Evolutionary conservation across 2,797 vertebrate genomes (phyloP).

Genomic region (Varecia variegata): DNA sequence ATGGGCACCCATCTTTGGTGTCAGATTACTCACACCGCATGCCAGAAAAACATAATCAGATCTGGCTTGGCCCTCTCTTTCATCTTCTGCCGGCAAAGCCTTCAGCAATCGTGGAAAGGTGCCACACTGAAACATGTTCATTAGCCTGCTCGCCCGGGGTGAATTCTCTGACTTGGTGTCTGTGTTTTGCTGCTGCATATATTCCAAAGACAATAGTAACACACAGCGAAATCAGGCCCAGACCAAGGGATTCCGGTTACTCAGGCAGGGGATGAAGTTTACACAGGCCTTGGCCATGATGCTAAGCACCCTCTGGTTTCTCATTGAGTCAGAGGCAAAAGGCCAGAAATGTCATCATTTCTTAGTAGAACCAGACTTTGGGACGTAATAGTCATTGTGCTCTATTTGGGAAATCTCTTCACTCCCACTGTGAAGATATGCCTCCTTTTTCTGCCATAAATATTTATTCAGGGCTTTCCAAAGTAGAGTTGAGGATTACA

Average conservation of each 20-base stretch:
- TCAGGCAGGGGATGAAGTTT: background rate
- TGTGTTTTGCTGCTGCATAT: background rate
- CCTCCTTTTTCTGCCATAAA: background rate
- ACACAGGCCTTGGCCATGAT: background rate
- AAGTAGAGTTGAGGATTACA: conserved; percentile 22
- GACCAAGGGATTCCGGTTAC: background rate
- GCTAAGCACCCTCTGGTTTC: background rate
- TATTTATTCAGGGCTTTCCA: conserved; percentile 62
- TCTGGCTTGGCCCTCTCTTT: conserved; percentile 21
- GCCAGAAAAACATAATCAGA: conserved; percentile 38
- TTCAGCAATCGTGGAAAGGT: conserved; percentile 17
- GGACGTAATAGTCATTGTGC: background rate
- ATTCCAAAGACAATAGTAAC: background rate
- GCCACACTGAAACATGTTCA: conserved; percentile 13
- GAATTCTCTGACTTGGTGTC: conserved; percentile 24
- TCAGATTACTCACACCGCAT: background rate
- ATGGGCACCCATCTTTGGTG: background rate
- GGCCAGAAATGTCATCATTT: conserved; percentile 26
- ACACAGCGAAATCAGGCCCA: conserved; percentile 39
- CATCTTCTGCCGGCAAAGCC: conserved; percentile 41
- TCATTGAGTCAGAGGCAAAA: conserved; percentile 17
- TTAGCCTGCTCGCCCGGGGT: background rate
- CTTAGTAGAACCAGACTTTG: background rate
- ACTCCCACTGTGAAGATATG: conserved; percentile 47
- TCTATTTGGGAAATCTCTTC: conserved; percentile 32